Percentiles rank a stretch among this genome's conserved stretches.
phyloP scores from a whole-genome alignment of 2,113 vertebrate species.

The Leucopsar rothschildi region DNA sequence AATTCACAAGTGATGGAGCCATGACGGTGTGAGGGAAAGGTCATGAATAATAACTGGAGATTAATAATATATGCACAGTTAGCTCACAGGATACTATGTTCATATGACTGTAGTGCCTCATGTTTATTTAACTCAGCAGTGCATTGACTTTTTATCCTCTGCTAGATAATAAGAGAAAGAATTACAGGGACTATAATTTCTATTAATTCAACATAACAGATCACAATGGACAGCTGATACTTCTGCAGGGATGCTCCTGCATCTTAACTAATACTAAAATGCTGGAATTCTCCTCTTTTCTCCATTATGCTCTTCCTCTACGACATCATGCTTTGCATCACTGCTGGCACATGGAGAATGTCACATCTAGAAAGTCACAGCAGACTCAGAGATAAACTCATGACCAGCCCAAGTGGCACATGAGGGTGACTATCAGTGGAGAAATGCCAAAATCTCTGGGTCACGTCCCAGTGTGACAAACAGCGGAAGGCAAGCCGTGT shows the following conservation, averaged over 20 bases:
- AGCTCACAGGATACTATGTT: constrained; percentile 46
- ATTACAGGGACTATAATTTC: neutral
- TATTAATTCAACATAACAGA: neutral
- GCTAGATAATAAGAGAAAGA: neutral
- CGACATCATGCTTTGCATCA: neutral
- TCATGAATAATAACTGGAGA: constrained; percentile 60
- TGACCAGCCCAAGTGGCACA: neutral
- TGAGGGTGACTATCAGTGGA: neutral
- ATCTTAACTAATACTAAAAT: neutral
- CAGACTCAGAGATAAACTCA: neutral
- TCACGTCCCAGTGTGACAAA: neutral
- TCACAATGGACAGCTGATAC: neutral
- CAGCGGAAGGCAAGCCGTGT: neutral
- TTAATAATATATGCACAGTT: constrained; percentile 65
- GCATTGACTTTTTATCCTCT: constrained; percentile 37
- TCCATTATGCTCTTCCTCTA: neutral
- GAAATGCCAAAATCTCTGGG: neutral
- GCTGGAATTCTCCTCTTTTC: neutral
- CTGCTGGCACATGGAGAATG: neutral
- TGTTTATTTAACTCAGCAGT: constrained; percentile 57
- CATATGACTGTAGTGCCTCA: constrained; percentile 33
- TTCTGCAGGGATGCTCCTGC: neutral
- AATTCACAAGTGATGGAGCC: constrained; percentile 53
- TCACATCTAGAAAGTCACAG: neutral
- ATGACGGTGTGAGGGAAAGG: constrained; percentile 12